phyloP scores from a whole-genome alignment of 2,888 invertebrate genomes.

The Cephus sareptanus region DNA sequence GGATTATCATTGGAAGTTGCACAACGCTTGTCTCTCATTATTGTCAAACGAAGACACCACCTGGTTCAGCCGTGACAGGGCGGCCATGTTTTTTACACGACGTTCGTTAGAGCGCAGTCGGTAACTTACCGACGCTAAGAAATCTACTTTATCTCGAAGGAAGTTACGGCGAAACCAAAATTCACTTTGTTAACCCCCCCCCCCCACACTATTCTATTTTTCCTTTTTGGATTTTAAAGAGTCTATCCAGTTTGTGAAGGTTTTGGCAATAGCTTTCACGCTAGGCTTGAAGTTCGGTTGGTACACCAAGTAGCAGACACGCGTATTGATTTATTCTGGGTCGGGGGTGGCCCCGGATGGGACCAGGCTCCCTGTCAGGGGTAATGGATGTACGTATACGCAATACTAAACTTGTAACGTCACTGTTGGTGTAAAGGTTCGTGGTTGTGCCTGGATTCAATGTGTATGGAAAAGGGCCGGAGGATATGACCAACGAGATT shows the following conservation, averaged over 20 bases:
- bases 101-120: neutral
- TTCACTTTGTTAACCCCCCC: neutral
- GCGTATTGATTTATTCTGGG: slow-evolving; percentile 65
- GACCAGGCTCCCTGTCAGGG: neutral
- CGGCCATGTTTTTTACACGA: neutral
- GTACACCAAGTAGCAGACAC: slow-evolving; percentile 61
- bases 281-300: slow-evolving; percentile 47
- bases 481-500: slow-evolving; percentile 25
- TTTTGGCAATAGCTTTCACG: slow-evolving; percentile 30
- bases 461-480: neutral
- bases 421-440: neutral
- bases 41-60: neutral
- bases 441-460: neutral
- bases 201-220: neutral
- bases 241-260: neutral
- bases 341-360: slow-evolving; percentile 34
- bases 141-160: neutral
- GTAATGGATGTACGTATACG: neutral
- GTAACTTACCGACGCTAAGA: neutral
- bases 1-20: neutral
- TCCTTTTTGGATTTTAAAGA: neutral
- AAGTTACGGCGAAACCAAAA: neutral
- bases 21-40: neutral
- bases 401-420: neutral
- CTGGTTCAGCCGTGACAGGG: neutral